Evolutionary conservation across 2,888 invertebrate genomes (phyloP).

Genomic region (Amphipyra tragopoginis): DNA sequence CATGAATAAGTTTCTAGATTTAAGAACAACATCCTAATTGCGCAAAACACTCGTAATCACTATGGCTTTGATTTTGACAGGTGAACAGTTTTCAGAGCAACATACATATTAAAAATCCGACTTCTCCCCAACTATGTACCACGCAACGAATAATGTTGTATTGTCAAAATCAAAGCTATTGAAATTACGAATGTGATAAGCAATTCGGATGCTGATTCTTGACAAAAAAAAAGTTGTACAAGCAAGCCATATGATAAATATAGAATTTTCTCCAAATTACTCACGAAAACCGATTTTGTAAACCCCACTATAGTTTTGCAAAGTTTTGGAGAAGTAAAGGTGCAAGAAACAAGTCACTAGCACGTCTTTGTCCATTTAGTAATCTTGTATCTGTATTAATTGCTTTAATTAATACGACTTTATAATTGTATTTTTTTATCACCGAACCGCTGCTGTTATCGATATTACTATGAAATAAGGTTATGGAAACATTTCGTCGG

Average conservation of each 20-base stretch:
- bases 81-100: too few species aligned
- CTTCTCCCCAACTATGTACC: too few species aligned
- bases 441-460: conserved; percentile 31
- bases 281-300: conserved; percentile 11
- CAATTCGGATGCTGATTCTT: too few species aligned
- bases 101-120: too few species aligned
- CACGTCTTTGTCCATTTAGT: conserved; percentile 11
- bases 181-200: too few species aligned
- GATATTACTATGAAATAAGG: conserved; percentile 60
- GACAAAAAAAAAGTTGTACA: too few species aligned
- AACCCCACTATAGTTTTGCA: not conserved
- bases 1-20: too few species aligned
- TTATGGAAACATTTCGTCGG: conserved; percentile 58
- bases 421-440: conserved; percentile 12
- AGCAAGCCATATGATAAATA: not conserved
- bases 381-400: conserved; percentile 22
- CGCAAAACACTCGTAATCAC: too few species aligned
- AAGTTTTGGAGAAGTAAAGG: conserved; percentile 12
- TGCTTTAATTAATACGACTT: conserved; percentile 25
- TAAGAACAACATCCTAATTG: too few species aligned
- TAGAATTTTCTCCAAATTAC: conserved; percentile 32
- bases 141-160: too few species aligned
- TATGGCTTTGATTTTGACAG: too few species aligned
- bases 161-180: too few species aligned
- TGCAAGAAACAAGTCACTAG: not conserved